Base-by-base conservation (phyloP, 2,797 vertebrate genomes). In the Crocidura indochinensis region DNA sequence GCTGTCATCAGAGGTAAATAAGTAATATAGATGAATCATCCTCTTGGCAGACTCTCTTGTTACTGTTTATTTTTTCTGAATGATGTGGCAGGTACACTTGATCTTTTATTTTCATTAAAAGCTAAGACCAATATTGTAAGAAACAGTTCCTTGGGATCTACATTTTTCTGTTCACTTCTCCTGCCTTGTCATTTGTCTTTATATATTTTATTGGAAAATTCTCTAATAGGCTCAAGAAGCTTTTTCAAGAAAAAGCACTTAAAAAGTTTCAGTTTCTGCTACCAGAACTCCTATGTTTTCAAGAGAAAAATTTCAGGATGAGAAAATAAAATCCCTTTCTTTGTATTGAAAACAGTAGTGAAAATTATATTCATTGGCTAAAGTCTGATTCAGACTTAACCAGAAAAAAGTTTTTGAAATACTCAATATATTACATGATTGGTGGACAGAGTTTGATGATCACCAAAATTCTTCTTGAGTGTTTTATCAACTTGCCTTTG, bases 21-120 rank as follows among this genome's bases (percentile, higher is more conserved):
- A 94, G 19, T 92, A 92, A 72, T 10, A 80, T 10, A 0, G 44
- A 1, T 51, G 77, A 67, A 73, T 94, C n/a, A 24, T 91, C 94
- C 84, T 67, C 68, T 71, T 8, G 24, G 15, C 49, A 96, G 83
- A 86, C 60, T 27, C 27, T 65, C 11, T 65, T 27, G 24, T 65
- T 27, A 26, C 26, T 27, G 24, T 82, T 87, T 85, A 68, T 14
- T 90, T 60, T 82, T 73, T 47, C 46, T 88, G 12, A 75, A 77
- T 29, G 10, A 86, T 73, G 44, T 11, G 12, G 11, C n/a, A 68
- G 68, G 47, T 76, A 49, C n/a, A 44, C 64, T 87, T 56, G 68
- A 15, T 91, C 31, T 84, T 62, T 60, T 91, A 53, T 73, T 91
- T 88, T 77, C 17, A 31, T 0, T 9, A 10, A 87, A 15, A 69